A percentile compares a stretch with the other conserved stretches of the same genome.
Conservation (phyloP, 2,888 invertebrate genomes). For the Beris morrisii region DNA sequence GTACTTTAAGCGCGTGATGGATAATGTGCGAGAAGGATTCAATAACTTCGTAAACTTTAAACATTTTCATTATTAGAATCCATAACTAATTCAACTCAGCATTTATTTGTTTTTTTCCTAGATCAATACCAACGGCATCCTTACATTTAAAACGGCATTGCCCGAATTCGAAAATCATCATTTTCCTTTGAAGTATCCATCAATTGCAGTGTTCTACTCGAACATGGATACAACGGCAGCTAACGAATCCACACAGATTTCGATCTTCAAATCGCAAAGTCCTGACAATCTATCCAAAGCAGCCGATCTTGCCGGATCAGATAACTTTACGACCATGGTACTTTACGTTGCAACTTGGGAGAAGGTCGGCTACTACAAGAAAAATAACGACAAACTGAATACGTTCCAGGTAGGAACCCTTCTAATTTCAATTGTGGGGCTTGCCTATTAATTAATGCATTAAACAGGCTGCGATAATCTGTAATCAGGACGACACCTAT, state of each 20-base stretch:
- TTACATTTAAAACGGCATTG: constrained; percentile 88
- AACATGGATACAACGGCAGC: constrained; percentile 77
- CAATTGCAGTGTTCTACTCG: constrained; percentile 87
- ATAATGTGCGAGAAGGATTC: too few relatives aligned
- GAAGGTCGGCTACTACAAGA: constrained; percentile 74
- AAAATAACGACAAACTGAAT: constrained; percentile 71
- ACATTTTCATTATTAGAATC: too few relatives aligned
- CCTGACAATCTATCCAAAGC: constrained; percentile 66
- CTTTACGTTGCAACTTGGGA: constrained; percentile 90
- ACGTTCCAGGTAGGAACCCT: constrained; percentile 77
- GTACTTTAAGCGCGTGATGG: too few relatives aligned
- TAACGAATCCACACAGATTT: constrained; percentile 67
- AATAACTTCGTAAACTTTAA: too few relatives aligned
- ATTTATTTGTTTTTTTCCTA: constrained; percentile 50
- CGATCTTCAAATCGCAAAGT: constrained; percentile 70
- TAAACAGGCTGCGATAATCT: constrained; percentile 48
- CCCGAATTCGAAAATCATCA: constrained; percentile 83
- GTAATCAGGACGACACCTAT: constrained; percentile 66
- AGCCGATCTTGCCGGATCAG: constrained; percentile 68
- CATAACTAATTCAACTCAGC: too few relatives aligned
- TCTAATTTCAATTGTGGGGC: neutral
- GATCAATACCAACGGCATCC: constrained; percentile 89
- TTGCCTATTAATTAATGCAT: constrained; percentile 38
- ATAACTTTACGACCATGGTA: constrained; percentile 73
- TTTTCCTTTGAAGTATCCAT: constrained; percentile 85